Base-by-base conservation (phyloP, 2,888 invertebrate species). In the Macrostomum cliftonense region DNA sequence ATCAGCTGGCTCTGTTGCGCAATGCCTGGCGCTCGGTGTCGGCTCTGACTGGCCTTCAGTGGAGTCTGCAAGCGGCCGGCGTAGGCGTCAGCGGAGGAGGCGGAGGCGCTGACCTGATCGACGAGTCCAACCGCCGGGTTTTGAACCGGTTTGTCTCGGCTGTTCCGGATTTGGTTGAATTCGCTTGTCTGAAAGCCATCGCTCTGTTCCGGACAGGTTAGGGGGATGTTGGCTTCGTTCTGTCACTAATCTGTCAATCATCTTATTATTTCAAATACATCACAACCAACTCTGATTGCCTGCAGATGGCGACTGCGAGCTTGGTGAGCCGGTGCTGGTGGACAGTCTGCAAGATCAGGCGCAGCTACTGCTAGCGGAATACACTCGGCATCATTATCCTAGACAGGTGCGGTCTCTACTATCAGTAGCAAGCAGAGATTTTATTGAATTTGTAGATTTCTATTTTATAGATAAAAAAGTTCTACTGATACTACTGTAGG, bases 291-390 rank as follows among this genome's bases (percentile, higher is more conserved):
- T 28, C 9, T 28, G 28, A 7, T 28, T 9, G 5, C 4, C 28
- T 28, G 4, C 28, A 28, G 28, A 28, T 9, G 28, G 28, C 4
- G 28, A 28, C 5, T 9, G 9, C 0, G 83, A 85, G 0, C 71
- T 89, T 40, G 79, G 81, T 56, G 87, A 88, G 63, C 80, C 83
- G 0, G 84, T 85, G 60, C 84, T 86, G 0, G 85, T 89, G 12
- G 87, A 88, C 70, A 84, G 84, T 81, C 75, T 88, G 17, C 88
- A 89, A 71, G 88, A 89, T 67, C 88, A 89, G 71, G 87, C 87
- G 0, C 87, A 89, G 62, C 86, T 86, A 68, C 85, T 89, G 57
- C 76, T 89, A 43, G 82, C 83, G 0, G 87, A 89, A 70, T 88
- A 89, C 67, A 83, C 87, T n/a, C 76, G 85, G 39, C 79, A 84